A percentile compares a stretch with the other conserved stretches of the same genome.
Evolutionary conservation across 2,113 vertebrate species (phyloP).

Genomic region (Baryphthengus martii): DNA sequence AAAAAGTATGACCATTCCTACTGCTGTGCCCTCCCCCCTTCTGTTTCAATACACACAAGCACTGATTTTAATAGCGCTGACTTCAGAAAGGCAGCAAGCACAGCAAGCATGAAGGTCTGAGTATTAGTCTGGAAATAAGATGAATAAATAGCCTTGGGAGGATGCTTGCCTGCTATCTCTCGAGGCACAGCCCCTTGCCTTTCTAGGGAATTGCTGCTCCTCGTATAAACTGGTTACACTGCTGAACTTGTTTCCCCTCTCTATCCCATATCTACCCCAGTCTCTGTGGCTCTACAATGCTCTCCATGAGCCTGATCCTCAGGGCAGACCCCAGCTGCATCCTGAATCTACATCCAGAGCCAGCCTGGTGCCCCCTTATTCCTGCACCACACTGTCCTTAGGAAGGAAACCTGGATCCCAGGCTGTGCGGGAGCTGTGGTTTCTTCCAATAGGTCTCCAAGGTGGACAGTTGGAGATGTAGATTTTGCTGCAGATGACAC

Average conservation of each 20-base stretch:
- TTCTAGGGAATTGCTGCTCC: neutral
- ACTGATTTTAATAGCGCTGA: neutral
- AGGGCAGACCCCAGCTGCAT: neutral
- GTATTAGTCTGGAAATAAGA: conserved; percentile 24
- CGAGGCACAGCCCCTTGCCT: neutral
- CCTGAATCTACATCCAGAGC: neutral
- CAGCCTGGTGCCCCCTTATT: neutral
- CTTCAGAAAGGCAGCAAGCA: neutral
- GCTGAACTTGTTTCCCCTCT: neutral
- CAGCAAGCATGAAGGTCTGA: neutral
- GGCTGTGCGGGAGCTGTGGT: neutral
- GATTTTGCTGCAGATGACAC: neutral
- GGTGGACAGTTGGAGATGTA: neutral
- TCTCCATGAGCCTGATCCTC: neutral
- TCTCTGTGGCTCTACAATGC: neutral
- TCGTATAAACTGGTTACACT: neutral
- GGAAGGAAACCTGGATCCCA: neutral
- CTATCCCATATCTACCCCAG: neutral
- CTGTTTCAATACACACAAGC: neutral
- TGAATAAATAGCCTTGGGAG: conserved; percentile 28
- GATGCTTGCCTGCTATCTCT: neutral
- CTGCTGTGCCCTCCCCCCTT: neutral
- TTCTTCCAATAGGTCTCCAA: neutral
- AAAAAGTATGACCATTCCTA: neutral
- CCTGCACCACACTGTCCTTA: neutral